phyloP scores from a whole-genome alignment of 2,113 vertebrate species.

The Oncorhynchus gorbuscha region DNA sequence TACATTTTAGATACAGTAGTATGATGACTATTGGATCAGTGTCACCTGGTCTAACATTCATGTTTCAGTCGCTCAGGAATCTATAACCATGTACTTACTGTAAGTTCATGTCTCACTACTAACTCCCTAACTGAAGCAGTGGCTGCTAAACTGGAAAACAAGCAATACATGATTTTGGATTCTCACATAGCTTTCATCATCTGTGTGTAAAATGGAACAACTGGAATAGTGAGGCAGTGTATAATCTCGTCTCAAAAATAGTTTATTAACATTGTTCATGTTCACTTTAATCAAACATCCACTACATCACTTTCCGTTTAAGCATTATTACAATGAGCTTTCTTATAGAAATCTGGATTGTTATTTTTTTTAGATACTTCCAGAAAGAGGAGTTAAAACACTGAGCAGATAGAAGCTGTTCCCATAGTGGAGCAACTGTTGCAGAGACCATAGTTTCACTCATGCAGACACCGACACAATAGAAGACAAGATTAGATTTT shows the following conservation, averaged over 20 bases:
- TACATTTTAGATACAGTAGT: not conserved
- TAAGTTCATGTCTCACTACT: too few species aligned
- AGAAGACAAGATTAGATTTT: conserved; percentile 26
- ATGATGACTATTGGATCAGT: too few species aligned
- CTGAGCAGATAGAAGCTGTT: conserved; percentile 51
- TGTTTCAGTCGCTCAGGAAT: too few species aligned
- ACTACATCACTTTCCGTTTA: conserved; percentile 60
- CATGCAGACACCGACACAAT: conserved; percentile 45
- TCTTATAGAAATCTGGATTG: conserved; percentile 58
- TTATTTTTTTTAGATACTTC: conserved; percentile 46
- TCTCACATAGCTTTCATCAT: too few species aligned
- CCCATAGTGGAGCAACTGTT: conserved; percentile 8
- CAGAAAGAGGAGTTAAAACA: conserved; percentile 43
- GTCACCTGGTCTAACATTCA: too few species aligned
- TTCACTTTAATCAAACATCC: conserved; percentile 63
- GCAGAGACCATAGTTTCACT: conserved; percentile 33
- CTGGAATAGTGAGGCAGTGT: conserved; percentile 5
- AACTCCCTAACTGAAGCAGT: not conserved
- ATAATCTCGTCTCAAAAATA: conserved; percentile 65
- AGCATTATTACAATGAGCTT: conserved; percentile 61
- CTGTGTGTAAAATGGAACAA: too few species aligned
- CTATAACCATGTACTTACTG: too few species aligned
- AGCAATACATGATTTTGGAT: not conserved
- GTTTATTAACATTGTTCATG: conserved; percentile 69
- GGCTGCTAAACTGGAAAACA: not conserved